Base-by-base conservation (phyloP, 2,113 vertebrate species). In the Gorsachius goisagi region DNA sequence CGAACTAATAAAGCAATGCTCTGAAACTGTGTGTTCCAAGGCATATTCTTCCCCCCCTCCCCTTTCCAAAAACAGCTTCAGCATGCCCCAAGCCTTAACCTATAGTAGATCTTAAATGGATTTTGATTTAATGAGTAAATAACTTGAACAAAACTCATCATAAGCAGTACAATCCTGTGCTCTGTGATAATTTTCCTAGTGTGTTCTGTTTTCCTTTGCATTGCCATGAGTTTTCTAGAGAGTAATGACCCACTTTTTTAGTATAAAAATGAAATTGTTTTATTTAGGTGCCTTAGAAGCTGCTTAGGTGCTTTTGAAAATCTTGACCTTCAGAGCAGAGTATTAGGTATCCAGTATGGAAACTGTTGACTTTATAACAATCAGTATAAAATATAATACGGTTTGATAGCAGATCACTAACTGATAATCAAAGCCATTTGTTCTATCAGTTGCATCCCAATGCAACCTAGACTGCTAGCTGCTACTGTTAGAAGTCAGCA, bases 41-140 rank as follows among this genome's bases (percentile, higher is more conserved):
- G 18, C 6, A 16, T 37, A 30, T 50, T 62, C 33, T 59, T 32
- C 56, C 8, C 20, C 44, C 27, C 14, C 5, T 1, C 4, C 10
- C 2, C 0, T 30, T 62, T 12, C 26, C 4, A 7, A 19, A 60
- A 28, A 0, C 21, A 63, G 5, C 41, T 82, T 81, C 21, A 60
- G 23, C 15, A 56, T 4, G 53, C 2, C 9, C 22, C 7, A 69
- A 52, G 4, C 8, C 21, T 87, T 60, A 77, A 52, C 6, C 11
- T 76, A 4, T 11, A 13, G 32, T 11, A 22, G 10, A 3, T 76
- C 39, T 15, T 22, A 44, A 6, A n/a, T 23, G 21, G 5, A 15
- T 73, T 63, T 82, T 92, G 15, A 60, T 85, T 59, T 59, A 1
- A 67, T 3, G 9, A 78, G 11, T 41, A 53, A 66, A 35, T 18